phyloP scores from a whole-genome alignment of 2,888 invertebrate genomes.

The Melieria omissa region DNA sequence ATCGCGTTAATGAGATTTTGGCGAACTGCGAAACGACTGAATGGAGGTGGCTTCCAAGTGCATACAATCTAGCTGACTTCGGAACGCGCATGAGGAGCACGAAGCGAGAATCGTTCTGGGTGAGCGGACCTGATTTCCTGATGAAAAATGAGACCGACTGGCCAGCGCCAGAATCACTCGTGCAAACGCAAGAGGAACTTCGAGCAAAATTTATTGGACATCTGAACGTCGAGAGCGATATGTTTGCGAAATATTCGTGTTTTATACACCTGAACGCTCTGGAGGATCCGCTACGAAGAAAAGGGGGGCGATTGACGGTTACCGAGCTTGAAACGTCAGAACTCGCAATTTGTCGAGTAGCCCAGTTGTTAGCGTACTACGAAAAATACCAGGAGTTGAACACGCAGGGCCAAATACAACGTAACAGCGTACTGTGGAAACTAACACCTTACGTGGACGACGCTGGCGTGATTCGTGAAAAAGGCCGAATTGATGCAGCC shows the following conservation, averaged over 20 bases:
- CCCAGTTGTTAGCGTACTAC: not conserved
- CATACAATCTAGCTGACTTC: too few species aligned
- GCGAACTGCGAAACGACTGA: not conserved
- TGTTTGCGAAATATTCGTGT: constrained; percentile 28
- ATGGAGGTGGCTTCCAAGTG: too few species aligned
- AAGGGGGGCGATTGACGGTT: not conserved
- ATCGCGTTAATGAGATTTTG: constrained; percentile 27
- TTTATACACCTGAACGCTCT: constrained; percentile 12
- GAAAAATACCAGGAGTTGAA: constrained; percentile 11
- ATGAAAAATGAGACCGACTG: constrained; percentile 11
- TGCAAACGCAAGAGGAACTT: constrained; percentile 21
- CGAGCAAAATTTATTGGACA: not conserved
- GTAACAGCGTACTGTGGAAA: not conserved
- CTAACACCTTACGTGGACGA: not conserved
- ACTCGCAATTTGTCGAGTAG: not conserved
- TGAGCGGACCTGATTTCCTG: constrained; percentile 18
- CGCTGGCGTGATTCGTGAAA: not conserved
- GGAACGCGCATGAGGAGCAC: constrained; percentile 14
- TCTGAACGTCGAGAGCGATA: constrained; percentile 11
- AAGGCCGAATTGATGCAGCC: constrained; percentile 17
- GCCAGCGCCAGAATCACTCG: constrained; percentile 8
- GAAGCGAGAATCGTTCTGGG: constrained; percentile 19
- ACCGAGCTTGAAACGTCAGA: not conserved
- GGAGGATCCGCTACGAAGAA: constrained; percentile 3
- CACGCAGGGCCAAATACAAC: not conserved